phyloP scores from a whole-genome alignment of 2,113 vertebrate species.

The Callorhinus ursinus region DNA sequence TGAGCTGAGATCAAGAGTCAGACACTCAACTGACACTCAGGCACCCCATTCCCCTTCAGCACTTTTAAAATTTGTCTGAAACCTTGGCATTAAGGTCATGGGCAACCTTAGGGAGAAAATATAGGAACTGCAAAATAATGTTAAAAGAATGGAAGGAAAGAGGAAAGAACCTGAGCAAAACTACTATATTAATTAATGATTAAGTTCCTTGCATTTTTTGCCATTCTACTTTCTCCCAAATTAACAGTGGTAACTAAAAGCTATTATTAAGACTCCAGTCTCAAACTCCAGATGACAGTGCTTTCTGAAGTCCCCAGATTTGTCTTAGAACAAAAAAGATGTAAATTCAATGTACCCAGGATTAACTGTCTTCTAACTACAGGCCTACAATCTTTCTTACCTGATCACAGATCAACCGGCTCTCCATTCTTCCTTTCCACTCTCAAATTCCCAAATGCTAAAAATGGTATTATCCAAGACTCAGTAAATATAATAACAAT shows the following conservation, averaged over 20 bases:
- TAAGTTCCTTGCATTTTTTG: slow-evolving; percentile 3
- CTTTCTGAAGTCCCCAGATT: not conserved
- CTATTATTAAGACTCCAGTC: slow-evolving; percentile 1
- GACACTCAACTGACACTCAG: not conserved
- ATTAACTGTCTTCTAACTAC: not conserved
- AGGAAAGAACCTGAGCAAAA: slow-evolving; percentile 7
- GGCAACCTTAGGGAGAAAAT: not conserved
- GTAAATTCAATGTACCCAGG: not conserved
- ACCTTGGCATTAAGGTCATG: not conserved
- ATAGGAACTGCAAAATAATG: not conserved
- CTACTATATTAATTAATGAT: not conserved
- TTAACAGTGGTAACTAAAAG: not conserved
- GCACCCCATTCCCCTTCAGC: not conserved
- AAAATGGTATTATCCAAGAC: not conserved
- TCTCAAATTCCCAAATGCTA: slow-evolving; percentile 13
- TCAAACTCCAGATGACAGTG: not conserved
- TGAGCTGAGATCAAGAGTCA: not conserved
- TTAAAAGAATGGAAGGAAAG: not conserved
- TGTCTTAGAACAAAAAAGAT: not conserved
- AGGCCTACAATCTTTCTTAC: not conserved
- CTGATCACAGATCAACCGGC: not conserved
- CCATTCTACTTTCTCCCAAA: slow-evolving; percentile 42
- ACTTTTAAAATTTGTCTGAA: not conserved
- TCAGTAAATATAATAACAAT: not conserved
- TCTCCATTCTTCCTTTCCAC: not conserved